Percentiles rank a stretch among this genome's conserved stretches.
Conservation (phyloP, 2,888 invertebrate species). For the Drosophila atripex region DNA sequence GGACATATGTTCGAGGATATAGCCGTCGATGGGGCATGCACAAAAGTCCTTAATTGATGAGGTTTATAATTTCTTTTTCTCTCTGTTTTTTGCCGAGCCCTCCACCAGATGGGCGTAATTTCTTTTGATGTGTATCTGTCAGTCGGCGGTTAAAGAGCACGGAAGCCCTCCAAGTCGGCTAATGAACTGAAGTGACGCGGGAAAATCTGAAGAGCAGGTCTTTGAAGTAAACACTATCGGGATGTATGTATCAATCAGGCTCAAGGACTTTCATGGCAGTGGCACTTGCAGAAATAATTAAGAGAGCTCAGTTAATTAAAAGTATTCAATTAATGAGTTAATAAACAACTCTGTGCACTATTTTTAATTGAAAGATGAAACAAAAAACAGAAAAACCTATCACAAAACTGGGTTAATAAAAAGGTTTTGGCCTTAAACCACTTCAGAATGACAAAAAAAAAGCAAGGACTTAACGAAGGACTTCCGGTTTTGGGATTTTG, state of each 20-base stretch:
- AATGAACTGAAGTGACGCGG: slow-evolving; percentile 39
- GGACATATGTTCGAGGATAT: slow-evolving; percentile 35
- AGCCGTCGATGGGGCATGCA: slow-evolving; percentile 1
- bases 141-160: slow-evolving; percentile 32
- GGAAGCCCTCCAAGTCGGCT: slow-evolving; percentile 39
- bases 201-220: slow-evolving; percentile 13
- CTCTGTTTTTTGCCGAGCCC: background rate
- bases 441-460: background rate
- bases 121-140: slow-evolving; percentile 40
- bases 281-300: background rate
- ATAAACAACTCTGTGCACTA: background rate
- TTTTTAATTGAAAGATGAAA: background rate
- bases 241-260: too few species aligned
- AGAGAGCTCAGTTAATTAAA: slow-evolving; percentile 12
- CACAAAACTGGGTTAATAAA: background rate
- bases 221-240: slow-evolving; percentile 19
- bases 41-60: slow-evolving; percentile 39
- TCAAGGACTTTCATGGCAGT: background rate
- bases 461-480: background rate
- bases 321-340: background rate
- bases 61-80: slow-evolving; percentile 31
- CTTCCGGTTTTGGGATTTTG: slow-evolving; percentile 2
- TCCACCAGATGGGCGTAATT: slow-evolving; percentile 27
- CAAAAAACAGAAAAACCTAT: background rate
- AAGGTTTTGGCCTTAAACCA: background rate